Conservation (phyloP, 2,797 vertebrate species). For the Nasua narica region DNA sequence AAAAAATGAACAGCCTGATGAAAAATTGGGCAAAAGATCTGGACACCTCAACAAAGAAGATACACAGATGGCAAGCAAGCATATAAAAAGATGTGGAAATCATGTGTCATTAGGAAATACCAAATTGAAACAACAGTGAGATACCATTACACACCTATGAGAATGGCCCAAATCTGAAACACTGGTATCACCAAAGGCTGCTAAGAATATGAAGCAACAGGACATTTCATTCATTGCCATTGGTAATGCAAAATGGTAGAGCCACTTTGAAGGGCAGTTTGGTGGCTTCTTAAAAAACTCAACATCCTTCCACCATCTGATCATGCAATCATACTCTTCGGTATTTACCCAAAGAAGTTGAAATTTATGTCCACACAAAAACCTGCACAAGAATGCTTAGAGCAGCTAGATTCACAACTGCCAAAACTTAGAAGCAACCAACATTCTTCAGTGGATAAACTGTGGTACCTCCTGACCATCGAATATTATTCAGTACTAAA, state of each 20-base stretch:
- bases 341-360: neutral
- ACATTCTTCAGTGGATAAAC: neutral
- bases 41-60: neutral
- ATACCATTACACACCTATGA: neutral
- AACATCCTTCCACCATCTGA: neutral
- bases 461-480: neutral
- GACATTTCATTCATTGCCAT: neutral
- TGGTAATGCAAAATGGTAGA: neutral
- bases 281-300: neutral
- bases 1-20: neutral
- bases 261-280: neutral
- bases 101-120: neutral
- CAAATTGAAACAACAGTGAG: neutral
- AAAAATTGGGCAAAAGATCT: neutral
- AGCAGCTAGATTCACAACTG: neutral
- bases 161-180: neutral
- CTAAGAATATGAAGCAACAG: neutral
- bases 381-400: neutral
- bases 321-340: neutral
- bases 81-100: neutral
- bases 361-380: neutral
- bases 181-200: neutral
- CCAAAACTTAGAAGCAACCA: neutral
- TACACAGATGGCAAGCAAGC: neutral
- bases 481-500: neutral